Evolutionary conservation across 2,888 invertebrate species (phyloP), one percentile per base, ranked within the genome.

Genomic region (Meandrusa payeni): DNA sequence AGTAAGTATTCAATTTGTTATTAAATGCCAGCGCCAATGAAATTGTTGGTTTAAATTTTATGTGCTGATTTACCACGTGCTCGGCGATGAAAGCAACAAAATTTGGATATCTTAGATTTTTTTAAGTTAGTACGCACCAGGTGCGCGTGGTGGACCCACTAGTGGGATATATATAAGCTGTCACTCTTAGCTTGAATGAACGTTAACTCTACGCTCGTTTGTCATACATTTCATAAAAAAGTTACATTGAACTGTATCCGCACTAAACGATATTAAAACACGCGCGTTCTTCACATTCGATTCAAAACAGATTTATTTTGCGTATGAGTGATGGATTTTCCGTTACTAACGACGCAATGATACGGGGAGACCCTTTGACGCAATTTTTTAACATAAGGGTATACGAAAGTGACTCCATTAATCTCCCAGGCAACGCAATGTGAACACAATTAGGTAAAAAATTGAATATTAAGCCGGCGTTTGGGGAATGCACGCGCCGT

Each of bases 371-470:
- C 77, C 78, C 77, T 73, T 63, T 67, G 57, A 59, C 66, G 72
- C 61, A 59, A 69, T 80, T 83, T 81, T 82, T 80, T 75, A 63
- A 54, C 55, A 49, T 54, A 74, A 75, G 76, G 76, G 77, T 69
- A 64, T 63, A 69, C 61, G 66, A 52, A 46, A n/a, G 23, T 23
- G 9, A 57, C 60, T 63, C 70, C 72, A 80, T 80, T 79, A 77
- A 80, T 80, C 79, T 79, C 61, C 38, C 50, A 45, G 48, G 47
- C 43, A 51, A 46, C 54, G 52, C 51, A 55, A 55, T 51, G 48
- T 50, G 55, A 53, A 64, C 56, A 63, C 67, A 74, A 74, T 76
- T 76, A 73, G 65, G 69, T 59, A 68, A 73, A 69, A 73, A 71
- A 70, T 64, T 65, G 66, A 67, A 69, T 69, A 70, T 69, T 69